Base-by-base conservation (phyloP, 2,113 vertebrate genomes). In the Prionailurus bengalensis region DNA sequence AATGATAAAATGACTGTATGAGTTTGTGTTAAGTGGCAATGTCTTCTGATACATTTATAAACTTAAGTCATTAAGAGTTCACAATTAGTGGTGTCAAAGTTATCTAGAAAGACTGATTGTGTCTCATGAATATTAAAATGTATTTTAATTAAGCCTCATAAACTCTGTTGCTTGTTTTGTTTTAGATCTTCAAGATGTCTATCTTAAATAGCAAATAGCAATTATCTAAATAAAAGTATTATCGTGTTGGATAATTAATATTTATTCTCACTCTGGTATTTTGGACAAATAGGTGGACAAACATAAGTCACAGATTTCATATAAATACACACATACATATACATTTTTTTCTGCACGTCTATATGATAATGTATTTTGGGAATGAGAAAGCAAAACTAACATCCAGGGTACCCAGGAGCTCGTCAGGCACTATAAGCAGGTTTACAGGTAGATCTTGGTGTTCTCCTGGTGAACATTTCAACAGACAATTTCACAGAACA, bases 51-150 rank as follows among this genome's bases (percentile, higher is more conserved):
- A 95, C 19, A 89, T 87, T 86, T 79, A 76, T n/a, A 55, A 88
- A 95, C 80, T 95, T 93, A 71, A 94, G 48, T 95, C 48, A 95
- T 74, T 85, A 93, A 53, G 5, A 87, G 27, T 70, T 91, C 31
- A 74, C 63, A 96, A 91, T 53, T 95, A 79, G 58, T 81, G 21
- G 9, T 84, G 25, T 81, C 65, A 58, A 11, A 70, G 14, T 84
- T 68, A 93, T 71, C 89, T 61, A 82, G 58, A 55, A 85, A 88
- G 55, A 85, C 21, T 89, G 27, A 90, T 80, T 89, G 55, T 65
- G 16, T n/a, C 53, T 94, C 61, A 96, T 82, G 68, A 94, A 95
- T 96, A 92, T 79, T 82, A 82, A 94, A 91, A 68, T 27, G 16
- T 63, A 70, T 84, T 97, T 82, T 76, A 95, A 80, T 81, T 76